Base-by-base conservation (phyloP, 2,888 invertebrate species). In the Holacanthella duospinosa region DNA sequence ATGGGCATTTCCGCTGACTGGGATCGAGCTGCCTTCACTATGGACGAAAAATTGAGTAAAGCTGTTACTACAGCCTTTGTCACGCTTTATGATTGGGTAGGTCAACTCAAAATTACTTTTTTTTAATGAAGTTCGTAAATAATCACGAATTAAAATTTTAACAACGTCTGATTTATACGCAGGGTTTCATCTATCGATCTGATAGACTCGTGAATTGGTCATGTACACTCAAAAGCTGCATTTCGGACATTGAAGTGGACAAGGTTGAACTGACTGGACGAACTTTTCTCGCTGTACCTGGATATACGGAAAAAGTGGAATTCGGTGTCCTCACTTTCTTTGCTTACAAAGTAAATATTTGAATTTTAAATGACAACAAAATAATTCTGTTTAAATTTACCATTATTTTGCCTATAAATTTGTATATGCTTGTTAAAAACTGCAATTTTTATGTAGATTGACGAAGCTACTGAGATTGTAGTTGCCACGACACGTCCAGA, bases 131-230 rank as follows among this genome's bases (percentile, higher is more conserved):
- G 4, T 53, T n/a, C n/a, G n/a, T n/a, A n/a, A n/a, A n/a, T n/a
- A n/a, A n/a, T n/a, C n/a, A n/a, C n/a, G n/a, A n/a, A n/a, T n/a
- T n/a, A n/a, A n/a, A n/a, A n/a, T n/a, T n/a, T n/a, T n/a, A n/a
- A n/a, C n/a, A n/a, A n/a, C n/a, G n/a, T n/a, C n/a, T n/a, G n/a
- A n/a, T n/a, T n/a, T n/a, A n/a, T 16, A 60, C 60, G 48, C 82
- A 82, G 0, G 91, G 90, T 3, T 83, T 89, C 74, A 93, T 99
- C 76, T 97, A 96, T 78, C 84, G 97, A 21, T 90, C 91, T 59
- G 93, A 93, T 74, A 83, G 93, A 48, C 83, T 99, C 9, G 97
- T 99, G 2, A 99, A 99, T 80, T 99, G 99, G 99, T 97, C 95
- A 0, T 99, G 97, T 75, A 83, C 90, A 0, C 80, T 99, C 19